Base-by-base conservation (phyloP, 2,113 vertebrate genomes). In the Anthoscopus minutus region DNA sequence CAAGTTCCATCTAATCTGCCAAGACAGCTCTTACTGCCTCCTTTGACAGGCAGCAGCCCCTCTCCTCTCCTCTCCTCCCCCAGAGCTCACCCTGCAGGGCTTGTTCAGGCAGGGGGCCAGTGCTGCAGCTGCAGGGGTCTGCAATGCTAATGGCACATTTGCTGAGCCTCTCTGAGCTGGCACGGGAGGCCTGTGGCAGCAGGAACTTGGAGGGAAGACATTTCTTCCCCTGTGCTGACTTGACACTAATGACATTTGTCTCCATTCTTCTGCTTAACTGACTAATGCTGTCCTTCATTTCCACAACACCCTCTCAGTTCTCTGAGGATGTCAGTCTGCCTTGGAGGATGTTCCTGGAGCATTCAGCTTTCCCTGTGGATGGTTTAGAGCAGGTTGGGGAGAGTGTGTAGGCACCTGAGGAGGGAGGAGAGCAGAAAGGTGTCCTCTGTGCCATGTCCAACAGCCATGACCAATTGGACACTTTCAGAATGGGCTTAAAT, bases 101-200 rank as follows among this genome's bases (percentile, higher is more conserved):
- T 92, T 81, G 85, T 78, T 90, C 86, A 58, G 92, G 88, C 94
- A 92, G 45, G 51, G 60, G 82, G 82, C 94, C 93, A 71, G 74
- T 38, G 42, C 71, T 88, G 85, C 93, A 93, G 93, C 96, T 96
- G 94, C 79, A 66, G 77, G 94, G 94, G 78, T 65, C 89, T 95
- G 64, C 60, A 58, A 0, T 40, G 50, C 54, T 91, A 9, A 67
- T 42, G 76, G 67, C 35, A 27, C 35, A 33, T 53, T 65, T 76
- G 37, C 56, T 50, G 81, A 87, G 69, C 56, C 31, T 81, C 31
- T 77, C 82, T 2, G 65, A 76, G 70, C 84, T 87, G 82, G 70
- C 73, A 48, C 69, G 82, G 72, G 83, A 91, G 56, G 83, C 91
- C 71, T 74, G 80, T 81, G 91, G 56, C 64, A 47, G 40, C 72